Evolutionary conservation across 2,888 invertebrate genomes (phyloP), one percentile per base, ranked within the genome.

Genomic region (Troides helena): DNA sequence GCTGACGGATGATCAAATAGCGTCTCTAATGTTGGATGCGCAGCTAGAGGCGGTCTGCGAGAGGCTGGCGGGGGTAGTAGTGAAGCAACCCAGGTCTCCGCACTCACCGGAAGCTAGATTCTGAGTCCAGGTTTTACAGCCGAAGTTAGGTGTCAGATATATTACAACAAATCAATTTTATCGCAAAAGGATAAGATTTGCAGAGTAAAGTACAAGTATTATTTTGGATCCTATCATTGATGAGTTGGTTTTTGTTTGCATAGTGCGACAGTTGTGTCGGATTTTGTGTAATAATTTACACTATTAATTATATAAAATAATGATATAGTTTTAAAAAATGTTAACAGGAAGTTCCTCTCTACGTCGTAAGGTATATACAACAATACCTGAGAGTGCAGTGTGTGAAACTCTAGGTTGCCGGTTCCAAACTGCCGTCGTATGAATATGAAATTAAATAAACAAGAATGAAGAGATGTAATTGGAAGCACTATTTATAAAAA

Each of bases 1-100:
- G 95, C 86, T 96, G 67, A 95, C 95, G 2, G 96, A 96, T 80
- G 96, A 96, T 63, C 96, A 96, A 80, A 95, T 96, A 76, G 94
- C 94, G 50, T 95, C 95, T 0, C 85, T 96, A 39, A 96, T 96
- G 96, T 85, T 96, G 82, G 96, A 96, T 86, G 95, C 95, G 18
- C 95, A 95, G 69, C 87, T 95, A 68, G 94, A 95, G 72, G 94
- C 94, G 62, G 95, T 95, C 0, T 96, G 95, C 81, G 95, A 95
- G 80, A 93, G 95, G 72, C 92, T 96, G 36, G 93, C 95, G 6
- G 92, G 92, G 43, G 91, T 89, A 0, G 85, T 78, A 8, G 77
- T 76, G 7, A 72, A 80, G 1, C 70, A 71, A n/a, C 78, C 81
- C 5, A 72, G 77, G 17, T 79, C 82, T 0, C 81, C 80, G 25